Base-by-base conservation (phyloP, 2,888 invertebrate species). In the Tryphoninae sp. region DNA sequence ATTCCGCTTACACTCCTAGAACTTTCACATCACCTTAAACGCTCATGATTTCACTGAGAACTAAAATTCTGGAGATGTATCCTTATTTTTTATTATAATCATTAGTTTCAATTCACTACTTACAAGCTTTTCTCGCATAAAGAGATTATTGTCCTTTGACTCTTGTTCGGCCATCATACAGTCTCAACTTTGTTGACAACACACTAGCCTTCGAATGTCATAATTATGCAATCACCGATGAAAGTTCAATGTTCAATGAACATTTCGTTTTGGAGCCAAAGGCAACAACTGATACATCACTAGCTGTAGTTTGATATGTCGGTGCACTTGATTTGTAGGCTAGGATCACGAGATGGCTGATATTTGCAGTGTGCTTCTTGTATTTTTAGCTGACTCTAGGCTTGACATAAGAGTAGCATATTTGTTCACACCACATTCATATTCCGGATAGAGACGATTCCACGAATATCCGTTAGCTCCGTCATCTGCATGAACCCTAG, bases 51-150 rank as follows among this genome's bases (percentile, higher is more conserved):
- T 53, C 13, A 62, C 42, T 58, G 23, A 51, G 59, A 33, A 73
- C 16, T 11, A 22, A 51, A 33, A 62, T 22, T 4, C 4, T 42
- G 11, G n/a, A 19, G 2, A 77, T 11, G n/a, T 6, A 26, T 19
- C 23, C 53, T 51, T 59, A 58, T 49, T 71, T 73, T n/a, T 26
- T 23, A 51, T 42, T 51, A 26, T 22, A 22, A 55, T 26, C 2
- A 53, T 42, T 53, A 11, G 1, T 59, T 19, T 40, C 8, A 42
- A 23, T 49, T 33, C 55, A 45, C 7, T 69, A 49, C 51, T 88
- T 83, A 91, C 91, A 69, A 91, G 87, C 83, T 88, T 87, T 55
- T 91, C 91, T 80, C 91, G 86, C 62, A 87, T 79, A 1, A 86
- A 71, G 75, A 88, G 82, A 64, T 86, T 87, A 87, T 86, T 87